Evolutionary conservation across 35 echinoderm and acorn worm species (phyloP).

Genomic region (Ophiothrix spiculata): DNA sequence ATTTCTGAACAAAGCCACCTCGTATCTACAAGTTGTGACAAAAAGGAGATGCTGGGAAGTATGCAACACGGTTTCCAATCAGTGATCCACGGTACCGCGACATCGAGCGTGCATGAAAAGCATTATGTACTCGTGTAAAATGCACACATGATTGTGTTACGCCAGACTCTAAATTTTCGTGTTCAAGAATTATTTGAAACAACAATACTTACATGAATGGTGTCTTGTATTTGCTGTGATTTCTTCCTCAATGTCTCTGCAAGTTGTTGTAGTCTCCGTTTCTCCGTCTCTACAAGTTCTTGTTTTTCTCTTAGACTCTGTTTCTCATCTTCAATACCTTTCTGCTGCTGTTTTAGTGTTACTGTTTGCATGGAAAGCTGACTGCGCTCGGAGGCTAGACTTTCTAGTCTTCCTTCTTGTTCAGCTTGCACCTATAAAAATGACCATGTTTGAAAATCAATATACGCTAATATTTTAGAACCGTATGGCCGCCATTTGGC

Average conservation of each 20-base stretch:
- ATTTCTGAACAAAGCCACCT: too few species aligned
- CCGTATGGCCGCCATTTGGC: background rate
- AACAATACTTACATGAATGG: slow-evolving; percentile 44
- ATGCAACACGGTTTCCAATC: too few species aligned
- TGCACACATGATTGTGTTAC: too few species aligned
- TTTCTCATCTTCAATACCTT: slow-evolving; percentile 44
- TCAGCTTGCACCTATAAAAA: slow-evolving; percentile 68
- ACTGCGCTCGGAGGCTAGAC: slow-evolving; percentile 62
- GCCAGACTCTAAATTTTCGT: too few species aligned
- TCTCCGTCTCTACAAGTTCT: slow-evolving; percentile 58
- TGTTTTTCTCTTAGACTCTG: slow-evolving; percentile 29
- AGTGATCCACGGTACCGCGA: too few species aligned
- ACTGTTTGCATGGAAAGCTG: slow-evolving; percentile 31
- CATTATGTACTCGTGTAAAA: too few species aligned
- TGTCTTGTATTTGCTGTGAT: slow-evolving; percentile 72
- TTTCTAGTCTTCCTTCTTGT: slow-evolving; percentile 63
- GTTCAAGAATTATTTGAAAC: too few species aligned
- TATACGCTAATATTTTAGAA: background rate
- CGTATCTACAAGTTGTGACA: too few species aligned
- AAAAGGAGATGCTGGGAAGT: too few species aligned
- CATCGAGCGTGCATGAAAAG: too few species aligned
- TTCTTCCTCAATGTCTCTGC: slow-evolving; percentile 63
- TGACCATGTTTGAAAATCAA: background rate
- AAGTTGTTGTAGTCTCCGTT: slow-evolving; percentile 62
- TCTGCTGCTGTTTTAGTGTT: slow-evolving; percentile 48